Conservation (phyloP, 1,140 invertebrate species). For the Rhyzopertha dominica region DNA sequence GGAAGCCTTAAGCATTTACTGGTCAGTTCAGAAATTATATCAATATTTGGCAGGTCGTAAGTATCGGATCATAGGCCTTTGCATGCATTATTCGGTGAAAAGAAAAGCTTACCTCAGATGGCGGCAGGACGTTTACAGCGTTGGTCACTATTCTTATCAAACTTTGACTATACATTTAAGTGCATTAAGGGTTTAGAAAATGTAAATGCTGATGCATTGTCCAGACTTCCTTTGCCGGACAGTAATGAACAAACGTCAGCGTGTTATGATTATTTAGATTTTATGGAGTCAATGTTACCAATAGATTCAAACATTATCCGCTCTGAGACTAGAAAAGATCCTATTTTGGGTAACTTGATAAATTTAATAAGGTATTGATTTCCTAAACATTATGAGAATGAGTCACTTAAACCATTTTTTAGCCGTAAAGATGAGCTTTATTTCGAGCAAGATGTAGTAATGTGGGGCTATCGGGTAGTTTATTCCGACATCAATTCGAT, state of each 20-base stretch:
- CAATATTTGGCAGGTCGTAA: constrained; percentile 44
- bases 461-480: constrained; percentile 1
- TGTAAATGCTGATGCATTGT: constrained; percentile 27
- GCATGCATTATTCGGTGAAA: constrained; percentile 41
- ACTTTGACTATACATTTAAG: constrained; percentile 35
- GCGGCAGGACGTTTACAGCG: constrained; percentile 34
- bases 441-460: too few relatives aligned
- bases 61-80: constrained; percentile 50
- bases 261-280: constrained; percentile 10
- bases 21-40: constrained; percentile 49
- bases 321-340: constrained; percentile 6
- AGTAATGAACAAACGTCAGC: constrained; percentile 6
- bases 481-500: too few relatives aligned
- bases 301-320: constrained; percentile 6
- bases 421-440: too few relatives aligned
- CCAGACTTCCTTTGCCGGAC: constrained; percentile 16
- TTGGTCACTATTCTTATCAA: constrained; percentile 37
- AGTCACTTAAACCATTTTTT: neutral
- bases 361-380: constrained; percentile 10
- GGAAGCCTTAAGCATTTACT: constrained; percentile 51
- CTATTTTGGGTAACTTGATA: neutral
- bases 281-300: constrained; percentile 3
- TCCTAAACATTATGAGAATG: neutral
- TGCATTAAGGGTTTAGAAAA: constrained; percentile 23
- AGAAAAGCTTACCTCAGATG: constrained; percentile 35